Percentiles rank a stretch among this genome's conserved stretches.
Conservation (phyloP, 2,113 vertebrate species). For the Cyprinus carpio region DNA sequence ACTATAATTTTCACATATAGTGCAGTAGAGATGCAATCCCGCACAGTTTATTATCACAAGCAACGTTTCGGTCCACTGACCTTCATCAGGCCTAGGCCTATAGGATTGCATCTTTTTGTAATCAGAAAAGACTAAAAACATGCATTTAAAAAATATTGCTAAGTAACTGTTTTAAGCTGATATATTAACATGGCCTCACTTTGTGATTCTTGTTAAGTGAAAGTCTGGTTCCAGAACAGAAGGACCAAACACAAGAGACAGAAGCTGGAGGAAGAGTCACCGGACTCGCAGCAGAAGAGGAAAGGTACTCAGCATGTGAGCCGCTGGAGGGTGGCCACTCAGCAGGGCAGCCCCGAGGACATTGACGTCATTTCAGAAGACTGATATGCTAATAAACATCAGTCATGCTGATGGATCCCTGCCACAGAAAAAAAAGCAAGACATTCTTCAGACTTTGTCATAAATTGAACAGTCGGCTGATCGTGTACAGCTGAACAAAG, state of each 20-base stretch:
- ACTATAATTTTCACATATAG: no score
- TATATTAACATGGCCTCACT: neutral
- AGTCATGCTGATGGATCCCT: conserved; percentile 19
- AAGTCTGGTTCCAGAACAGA: conserved; percentile 84
- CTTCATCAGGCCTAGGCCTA: no score
- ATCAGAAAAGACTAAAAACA: neutral
- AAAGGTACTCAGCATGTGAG: conserved; percentile 79
- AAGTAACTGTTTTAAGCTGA: neutral
- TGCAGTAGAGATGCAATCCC: no score
- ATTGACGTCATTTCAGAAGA: conserved; percentile 78
- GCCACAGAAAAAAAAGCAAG: neutral
- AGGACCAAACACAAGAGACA: conserved; percentile 83
- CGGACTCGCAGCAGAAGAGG: conserved; percentile 77
- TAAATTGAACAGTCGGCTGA: conserved; percentile 30
- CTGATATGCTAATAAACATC: conserved; percentile 58
- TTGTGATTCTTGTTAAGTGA: conserved; percentile 65
- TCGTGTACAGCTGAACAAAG: conserved; percentile 17
- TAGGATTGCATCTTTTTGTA: no score
- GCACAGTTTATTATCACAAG: no score
- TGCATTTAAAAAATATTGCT: neutral
- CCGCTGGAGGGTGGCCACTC: conserved; percentile 78
- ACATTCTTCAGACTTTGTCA: conserved; percentile 35
- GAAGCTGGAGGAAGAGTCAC: conserved; percentile 81
- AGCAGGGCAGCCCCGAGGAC: conserved; percentile 70
- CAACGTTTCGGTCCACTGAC: no score